Conservation (phyloP, 2,888 invertebrate genomes). For the Cryptocephalus moraei region DNA sequence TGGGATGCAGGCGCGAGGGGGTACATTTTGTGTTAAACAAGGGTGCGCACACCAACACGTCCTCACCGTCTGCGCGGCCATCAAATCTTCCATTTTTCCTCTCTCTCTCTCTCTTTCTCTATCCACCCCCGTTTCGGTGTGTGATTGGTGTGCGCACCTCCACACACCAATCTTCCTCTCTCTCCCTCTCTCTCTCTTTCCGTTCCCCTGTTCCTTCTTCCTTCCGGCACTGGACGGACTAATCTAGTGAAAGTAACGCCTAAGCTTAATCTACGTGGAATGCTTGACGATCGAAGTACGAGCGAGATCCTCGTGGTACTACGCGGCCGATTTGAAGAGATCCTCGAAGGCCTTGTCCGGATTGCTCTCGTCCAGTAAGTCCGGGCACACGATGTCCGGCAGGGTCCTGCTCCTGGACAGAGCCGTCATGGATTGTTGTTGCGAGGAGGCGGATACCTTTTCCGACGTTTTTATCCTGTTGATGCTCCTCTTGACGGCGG, state of each 20-base stretch:
- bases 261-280: background rate
- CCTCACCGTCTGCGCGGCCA: slow-evolving; percentile 8
- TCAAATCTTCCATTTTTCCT: slow-evolving; percentile 5
- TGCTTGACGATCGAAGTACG: background rate
- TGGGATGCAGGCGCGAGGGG: slow-evolving; percentile 11
- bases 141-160: slow-evolving; percentile 28
- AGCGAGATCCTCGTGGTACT: slow-evolving; percentile 12
- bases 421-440: slow-evolving; percentile 33
- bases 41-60: slow-evolving; percentile 38
- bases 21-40: slow-evolving; percentile 19
- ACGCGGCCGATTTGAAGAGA: slow-evolving; percentile 48
- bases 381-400: slow-evolving; percentile 58
- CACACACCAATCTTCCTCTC: slow-evolving; percentile 27
- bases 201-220: no score
- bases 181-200: no score
- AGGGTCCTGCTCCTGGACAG: slow-evolving; percentile 67
- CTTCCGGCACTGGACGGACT: no score
- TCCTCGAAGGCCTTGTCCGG: slow-evolving; percentile 84
- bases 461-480: slow-evolving; percentile 43
- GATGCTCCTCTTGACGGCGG: slow-evolving; percentile 28
- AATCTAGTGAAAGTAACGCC: no score
- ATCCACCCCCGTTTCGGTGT: slow-evolving; percentile 5
- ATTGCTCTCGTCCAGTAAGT: slow-evolving; percentile 65
- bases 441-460: slow-evolving; percentile 36
- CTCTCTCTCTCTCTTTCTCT: no score